These are phyloP conservation scores for Lochmaea crataegi DNA, from an alignment of 2,888 invertebrate species.

Conservation along the genomic window DNA sequence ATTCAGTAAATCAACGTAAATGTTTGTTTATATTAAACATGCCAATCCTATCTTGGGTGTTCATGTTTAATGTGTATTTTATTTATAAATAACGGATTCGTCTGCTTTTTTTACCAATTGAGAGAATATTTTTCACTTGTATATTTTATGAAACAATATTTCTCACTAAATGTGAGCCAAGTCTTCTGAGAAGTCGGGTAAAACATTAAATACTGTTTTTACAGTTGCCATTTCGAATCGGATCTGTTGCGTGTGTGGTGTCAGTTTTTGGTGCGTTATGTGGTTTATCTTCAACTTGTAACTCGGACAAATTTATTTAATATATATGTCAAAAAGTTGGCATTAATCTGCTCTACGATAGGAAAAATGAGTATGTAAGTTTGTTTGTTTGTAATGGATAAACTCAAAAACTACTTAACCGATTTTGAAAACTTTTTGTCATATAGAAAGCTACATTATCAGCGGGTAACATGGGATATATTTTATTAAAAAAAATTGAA, in stretches of 20 bases:
- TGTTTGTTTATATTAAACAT: slow-evolving; percentile 25
- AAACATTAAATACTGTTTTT: background rate
- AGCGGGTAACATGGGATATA: too few species aligned
- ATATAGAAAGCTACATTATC: too few species aligned
- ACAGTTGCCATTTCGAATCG: slow-evolving; percentile 3
- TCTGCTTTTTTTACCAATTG: slow-evolving; percentile 29
- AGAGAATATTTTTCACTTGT: slow-evolving; percentile 14
- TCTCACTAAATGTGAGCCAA: background rate
- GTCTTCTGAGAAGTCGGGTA: background rate
- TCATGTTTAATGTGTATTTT: slow-evolving; percentile 20
- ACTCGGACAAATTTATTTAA: background rate
- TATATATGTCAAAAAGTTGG: too few species aligned
- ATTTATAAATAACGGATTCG: slow-evolving; percentile 17
- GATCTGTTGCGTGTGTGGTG: background rate
- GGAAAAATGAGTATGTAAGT: too few species aligned
- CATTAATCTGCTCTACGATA: too few species aligned
- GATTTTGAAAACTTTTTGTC: too few species aligned
- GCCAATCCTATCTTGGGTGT: slow-evolving; percentile 20
- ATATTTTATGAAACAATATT: background rate
- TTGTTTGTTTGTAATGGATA: too few species aligned
- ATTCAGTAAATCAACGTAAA: slow-evolving; percentile 18
- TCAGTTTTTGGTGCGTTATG: background rate
- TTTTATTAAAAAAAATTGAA: too few species aligned
- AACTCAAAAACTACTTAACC: too few species aligned
- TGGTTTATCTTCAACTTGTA: background rate